Base-by-base conservation (phyloP, 2,888 invertebrate genomes). In the Noctua janthe region DNA sequence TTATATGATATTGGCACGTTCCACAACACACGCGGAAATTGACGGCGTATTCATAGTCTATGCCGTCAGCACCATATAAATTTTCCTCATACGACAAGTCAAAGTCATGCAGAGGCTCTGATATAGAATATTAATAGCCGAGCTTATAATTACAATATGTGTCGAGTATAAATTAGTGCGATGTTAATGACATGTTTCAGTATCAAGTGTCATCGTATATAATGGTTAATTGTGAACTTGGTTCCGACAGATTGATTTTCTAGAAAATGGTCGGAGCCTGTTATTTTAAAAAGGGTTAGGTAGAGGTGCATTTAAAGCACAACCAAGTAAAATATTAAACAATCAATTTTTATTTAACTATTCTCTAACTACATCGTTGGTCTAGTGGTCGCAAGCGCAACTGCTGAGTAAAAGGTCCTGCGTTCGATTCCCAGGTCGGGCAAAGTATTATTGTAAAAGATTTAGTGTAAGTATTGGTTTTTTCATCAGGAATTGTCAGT, bases 1-100 rank as follows among this genome's bases (percentile, higher is more conserved):
- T 51, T 64, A 64, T 82, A 29, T 78, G 51, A 29, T 77, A 83
- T 69, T 78, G 83, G 62, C 83, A 83, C 29, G 43, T 54, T 73
- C 5, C 70, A 43, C 8, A 47, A 71, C 3, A 71, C 3, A 17
- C 43, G 15, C 20, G 23, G n/a, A 66, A 66, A 71, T 83, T 69
- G 15, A 70, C 78, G 49, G 13, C 23, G n/a, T 66, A 70, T 64
- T 56, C 15, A 17, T 47, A 51, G 51, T 67, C 11, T 51, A 17
- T 59, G 23, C 5, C 56, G 35, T 64, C 56, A 64, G 43, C 43
- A 13, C 39, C 62, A 23, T 35, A 66, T 64, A 70, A 69, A 83
- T 29, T 82, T 82, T 73, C 17, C 49, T 73, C 49, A 64, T 51
- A 78, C 13, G 43, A 64, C 20, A 62, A 64, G 20, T 77, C 39